phyloP scores from a whole-genome alignment of 1,140 invertebrate species.

The Drosophila virilis region DNA sequence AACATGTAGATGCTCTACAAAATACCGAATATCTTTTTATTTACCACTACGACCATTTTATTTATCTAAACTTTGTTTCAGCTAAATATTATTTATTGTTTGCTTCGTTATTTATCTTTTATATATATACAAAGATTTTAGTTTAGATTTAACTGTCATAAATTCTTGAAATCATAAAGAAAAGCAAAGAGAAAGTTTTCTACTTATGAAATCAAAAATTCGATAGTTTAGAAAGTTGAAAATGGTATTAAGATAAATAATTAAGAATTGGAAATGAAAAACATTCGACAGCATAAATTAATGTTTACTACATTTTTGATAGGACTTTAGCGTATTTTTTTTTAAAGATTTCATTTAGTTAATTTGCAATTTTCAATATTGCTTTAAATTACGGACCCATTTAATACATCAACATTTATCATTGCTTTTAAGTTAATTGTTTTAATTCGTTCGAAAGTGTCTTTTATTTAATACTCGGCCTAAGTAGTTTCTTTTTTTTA shows the following conservation, averaged over 20 bases:
- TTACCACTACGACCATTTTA: slow-evolving; percentile 62
- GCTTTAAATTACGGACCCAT: slow-evolving; percentile 52
- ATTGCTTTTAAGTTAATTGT: slow-evolving; percentile 50
- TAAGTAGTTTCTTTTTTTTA: slow-evolving; percentile 4
- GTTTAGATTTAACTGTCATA: slow-evolving; percentile 23
- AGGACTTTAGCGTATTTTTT: neutral
- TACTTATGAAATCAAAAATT: too few relatives aligned
- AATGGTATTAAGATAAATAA: neutral
- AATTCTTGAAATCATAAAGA: neutral
- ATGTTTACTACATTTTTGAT: slow-evolving; percentile 13
- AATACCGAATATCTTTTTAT: slow-evolving; percentile 68
- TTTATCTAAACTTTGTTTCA: slow-evolving; percentile 63
- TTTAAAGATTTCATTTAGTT: slow-evolving; percentile 21
- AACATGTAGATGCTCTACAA: slow-evolving; percentile 81
- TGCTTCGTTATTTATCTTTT: slow-evolving; percentile 63
- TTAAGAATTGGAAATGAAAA: neutral
- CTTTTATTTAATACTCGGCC: slow-evolving; percentile 24
- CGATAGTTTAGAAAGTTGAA: too few relatives aligned
- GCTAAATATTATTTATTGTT: slow-evolving; percentile 51
- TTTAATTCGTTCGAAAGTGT: slow-evolving; percentile 42
- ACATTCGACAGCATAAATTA: slow-evolving; percentile 24
- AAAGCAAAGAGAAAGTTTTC: neutral
- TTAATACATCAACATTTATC: slow-evolving; percentile 37
- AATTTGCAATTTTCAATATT: slow-evolving; percentile 52
- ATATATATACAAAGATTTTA: slow-evolving; percentile 68